phyloP scores from a whole-genome alignment of 2,888 invertebrate species.

The Argyra leucocephala region DNA sequence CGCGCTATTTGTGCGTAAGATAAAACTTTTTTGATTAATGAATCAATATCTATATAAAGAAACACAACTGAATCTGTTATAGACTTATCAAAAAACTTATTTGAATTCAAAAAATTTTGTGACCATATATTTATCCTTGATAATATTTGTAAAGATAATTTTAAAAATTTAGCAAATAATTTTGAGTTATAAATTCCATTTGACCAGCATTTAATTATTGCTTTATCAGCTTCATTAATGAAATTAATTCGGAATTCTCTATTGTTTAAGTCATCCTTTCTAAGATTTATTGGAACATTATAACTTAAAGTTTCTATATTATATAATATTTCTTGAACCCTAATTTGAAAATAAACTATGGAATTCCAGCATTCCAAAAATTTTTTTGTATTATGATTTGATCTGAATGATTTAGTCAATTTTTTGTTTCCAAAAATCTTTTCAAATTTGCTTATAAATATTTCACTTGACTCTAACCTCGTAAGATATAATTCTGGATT shows the following conservation, averaged over 20 bases:
- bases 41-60: neutral
- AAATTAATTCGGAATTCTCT: neutral
- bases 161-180: constrained; percentile 76
- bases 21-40: neutral
- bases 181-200: constrained; percentile 70
- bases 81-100: neutral
- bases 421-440: constrained; percentile 50
- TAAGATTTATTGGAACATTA: constrained; percentile 62
- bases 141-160: constrained; percentile 55
- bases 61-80: neutral
- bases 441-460: constrained; percentile 65
- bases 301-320: neutral
- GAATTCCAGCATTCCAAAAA: constrained; percentile 85
- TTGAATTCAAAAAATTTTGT: neutral
- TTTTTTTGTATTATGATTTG: constrained; percentile 61
- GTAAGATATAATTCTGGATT: constrained; percentile 80
- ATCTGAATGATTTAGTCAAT: constrained; percentile 50
- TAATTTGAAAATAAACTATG: constrained; percentile 85
- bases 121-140: constrained; percentile 45
- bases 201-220: constrained; percentile 60
- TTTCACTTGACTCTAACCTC: constrained; percentile 68
- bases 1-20: neutral
- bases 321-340: constrained; percentile 66
- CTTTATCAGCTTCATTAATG: constrained; percentile 42
- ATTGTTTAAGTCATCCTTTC: constrained; percentile 35